phyloP scores from a whole-genome alignment of 2,797 vertebrate species.

The Phrynocephalus vlangalii region DNA sequence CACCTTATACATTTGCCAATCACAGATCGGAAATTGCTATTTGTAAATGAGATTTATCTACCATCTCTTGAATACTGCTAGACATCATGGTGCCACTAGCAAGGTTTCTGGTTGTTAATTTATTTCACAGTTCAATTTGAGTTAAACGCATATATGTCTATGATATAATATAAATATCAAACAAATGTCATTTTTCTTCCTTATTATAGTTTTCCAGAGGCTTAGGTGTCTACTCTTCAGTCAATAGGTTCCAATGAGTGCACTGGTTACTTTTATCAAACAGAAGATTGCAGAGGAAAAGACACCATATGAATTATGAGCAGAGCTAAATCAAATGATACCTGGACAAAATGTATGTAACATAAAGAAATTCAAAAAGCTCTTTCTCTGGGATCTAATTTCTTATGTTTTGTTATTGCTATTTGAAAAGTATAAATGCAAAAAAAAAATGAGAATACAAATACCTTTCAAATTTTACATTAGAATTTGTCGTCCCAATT shows the following conservation, averaged over 20 bases:
- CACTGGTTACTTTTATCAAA: neutral
- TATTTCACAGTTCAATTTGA: constrained; percentile 15
- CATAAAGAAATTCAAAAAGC: neutral
- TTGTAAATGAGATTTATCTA: constrained; percentile 11
- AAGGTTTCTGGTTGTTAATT: neutral
- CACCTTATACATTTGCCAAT: neutral
- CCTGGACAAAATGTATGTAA: neutral
- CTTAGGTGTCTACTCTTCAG: neutral
- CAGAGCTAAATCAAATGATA: neutral
- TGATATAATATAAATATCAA: neutral
- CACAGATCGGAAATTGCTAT: neutral
- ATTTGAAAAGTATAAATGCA: neutral
- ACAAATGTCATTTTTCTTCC: no score
- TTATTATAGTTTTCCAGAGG: neutral
- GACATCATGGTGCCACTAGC: neutral
- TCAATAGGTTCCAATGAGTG: neutral
- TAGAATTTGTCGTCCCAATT: neutral
- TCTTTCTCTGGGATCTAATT: neutral
- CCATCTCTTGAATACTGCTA: neutral
- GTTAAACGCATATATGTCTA: neutral
- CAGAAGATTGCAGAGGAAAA: neutral
- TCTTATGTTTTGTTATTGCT: neutral
- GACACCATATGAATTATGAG: neutral
- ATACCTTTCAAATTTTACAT: neutral
- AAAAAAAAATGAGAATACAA: neutral